These are phyloP conservation scores for Cepaea nemoralis DNA, from an alignment of 1,140 invertebrate genomes.

Conservation along the genomic window DNA sequence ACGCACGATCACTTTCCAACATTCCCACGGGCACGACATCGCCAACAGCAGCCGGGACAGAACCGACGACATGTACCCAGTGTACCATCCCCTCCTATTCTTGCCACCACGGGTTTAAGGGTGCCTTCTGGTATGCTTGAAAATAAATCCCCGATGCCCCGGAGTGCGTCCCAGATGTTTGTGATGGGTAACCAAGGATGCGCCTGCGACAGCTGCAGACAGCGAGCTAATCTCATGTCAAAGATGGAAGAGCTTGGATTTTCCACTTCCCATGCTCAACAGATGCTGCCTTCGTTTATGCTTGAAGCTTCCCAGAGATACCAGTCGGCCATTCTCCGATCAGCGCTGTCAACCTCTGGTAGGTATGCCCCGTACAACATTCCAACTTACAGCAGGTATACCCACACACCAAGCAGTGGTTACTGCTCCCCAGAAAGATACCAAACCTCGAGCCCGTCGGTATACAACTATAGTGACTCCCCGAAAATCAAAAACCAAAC, in stretches of 20 bases:
- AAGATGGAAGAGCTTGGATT: constrained; percentile 35
- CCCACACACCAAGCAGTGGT: not conserved
- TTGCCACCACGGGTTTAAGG: not conserved
- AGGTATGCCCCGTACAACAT: constrained; percentile 27
- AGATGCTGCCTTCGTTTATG: constrained; percentile 15
- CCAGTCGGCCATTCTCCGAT: not conserved
- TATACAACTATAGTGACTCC: constrained; percentile 16
- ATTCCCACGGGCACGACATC: constrained; percentile 4
- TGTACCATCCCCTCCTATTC: constrained; percentile 1
- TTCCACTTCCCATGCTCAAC: constrained; percentile 16
- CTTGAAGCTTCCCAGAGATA: constrained; percentile 12
- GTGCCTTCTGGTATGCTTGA: no score
- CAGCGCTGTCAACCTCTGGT: not conserved
- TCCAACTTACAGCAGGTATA: constrained; percentile 18
- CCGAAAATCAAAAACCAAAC: not conserved
- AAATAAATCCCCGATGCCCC: not conserved
- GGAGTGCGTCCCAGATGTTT: constrained; percentile 4
- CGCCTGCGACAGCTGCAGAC: constrained; percentile 31
- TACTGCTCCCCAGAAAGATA: constrained; percentile 24
- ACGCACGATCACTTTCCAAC: not conserved
- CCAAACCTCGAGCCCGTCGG: constrained; percentile 6
- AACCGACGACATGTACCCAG: not conserved
- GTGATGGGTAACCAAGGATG: constrained; percentile 23
- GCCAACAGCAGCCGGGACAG: not conserved
- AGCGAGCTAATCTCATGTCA: constrained; percentile 21